Conservation (phyloP, 2,888 invertebrate species). For the Microchrysa polita region DNA sequence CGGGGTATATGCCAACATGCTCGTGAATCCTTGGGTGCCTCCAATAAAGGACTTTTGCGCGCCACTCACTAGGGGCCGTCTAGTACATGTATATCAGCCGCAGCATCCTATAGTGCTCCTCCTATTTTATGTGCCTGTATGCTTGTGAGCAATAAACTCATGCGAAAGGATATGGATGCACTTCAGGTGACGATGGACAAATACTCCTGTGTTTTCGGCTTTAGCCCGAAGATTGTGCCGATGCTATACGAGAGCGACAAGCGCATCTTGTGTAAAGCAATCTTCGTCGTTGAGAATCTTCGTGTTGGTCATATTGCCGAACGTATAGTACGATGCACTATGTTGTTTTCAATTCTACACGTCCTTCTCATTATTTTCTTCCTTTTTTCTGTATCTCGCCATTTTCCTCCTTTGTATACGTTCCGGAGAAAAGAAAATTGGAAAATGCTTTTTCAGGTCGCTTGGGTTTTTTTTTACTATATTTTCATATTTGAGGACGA, state of each 20-base stretch:
- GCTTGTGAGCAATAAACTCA: slow-evolving; percentile 28
- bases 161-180: slow-evolving; percentile 48
- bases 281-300: neutral
- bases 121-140: slow-evolving; percentile 50
- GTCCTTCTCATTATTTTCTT: slow-evolving; percentile 15
- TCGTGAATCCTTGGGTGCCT: slow-evolving; percentile 7
- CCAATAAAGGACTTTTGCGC: slow-evolving; percentile 1
- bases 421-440: slow-evolving; percentile 26
- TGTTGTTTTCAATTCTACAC: slow-evolving; percentile 30
- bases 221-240: neutral
- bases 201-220: neutral
- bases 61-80: slow-evolving; percentile 26
- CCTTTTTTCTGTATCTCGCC: neutral
- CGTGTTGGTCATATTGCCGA: neutral
- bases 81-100: slow-evolving; percentile 12
- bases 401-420: slow-evolving; percentile 17
- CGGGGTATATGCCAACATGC: slow-evolving; percentile 35
- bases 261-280: slow-evolving; percentile 5
- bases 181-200: slow-evolving; percentile 9
- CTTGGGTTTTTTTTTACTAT: neutral
- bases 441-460: slow-evolving; percentile 31
- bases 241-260: neutral
- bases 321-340: slow-evolving; percentile 19
- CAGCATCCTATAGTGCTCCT: slow-evolving; percentile 51
- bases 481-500: slow-evolving; percentile 14